phyloP scores from a whole-genome alignment of 2,113 vertebrate genomes.

The Cyphomyrus discorhynchus region DNA sequence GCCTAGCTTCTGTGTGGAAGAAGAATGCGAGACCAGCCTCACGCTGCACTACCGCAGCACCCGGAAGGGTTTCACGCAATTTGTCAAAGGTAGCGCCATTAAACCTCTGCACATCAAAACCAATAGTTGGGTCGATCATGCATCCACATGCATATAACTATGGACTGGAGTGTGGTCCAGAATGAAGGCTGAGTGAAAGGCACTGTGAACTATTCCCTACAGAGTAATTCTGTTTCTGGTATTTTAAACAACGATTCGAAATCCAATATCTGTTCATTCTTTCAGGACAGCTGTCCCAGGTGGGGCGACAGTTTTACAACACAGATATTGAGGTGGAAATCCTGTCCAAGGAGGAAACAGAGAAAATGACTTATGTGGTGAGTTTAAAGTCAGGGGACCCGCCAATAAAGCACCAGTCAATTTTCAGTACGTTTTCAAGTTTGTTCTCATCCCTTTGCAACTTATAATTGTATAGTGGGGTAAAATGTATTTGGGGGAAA shows the following conservation, averaged over 20 bases:
- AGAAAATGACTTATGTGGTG: conserved; percentile 67
- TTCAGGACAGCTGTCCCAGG: conserved; percentile 62
- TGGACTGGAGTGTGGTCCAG: neutral
- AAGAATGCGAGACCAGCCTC: conserved; percentile 62
- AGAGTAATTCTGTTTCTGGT: neutral
- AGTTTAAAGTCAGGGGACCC: neutral
- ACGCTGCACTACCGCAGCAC: conserved; percentile 62
- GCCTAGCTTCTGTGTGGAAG: conserved; percentile 63
- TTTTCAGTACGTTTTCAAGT: neutral
- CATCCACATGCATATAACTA: neutral
- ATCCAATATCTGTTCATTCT: conserved; percentile 3
- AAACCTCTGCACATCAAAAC: neutral
- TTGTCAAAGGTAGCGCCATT: conserved; percentile 55
- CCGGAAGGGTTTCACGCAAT: conserved; percentile 63
- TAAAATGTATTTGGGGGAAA: neutral
- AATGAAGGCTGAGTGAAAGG: neutral
- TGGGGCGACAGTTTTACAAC: conserved; percentile 66
- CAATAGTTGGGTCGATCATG: neutral
- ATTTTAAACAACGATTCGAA: conserved; percentile 1
- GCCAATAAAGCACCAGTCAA: neutral
- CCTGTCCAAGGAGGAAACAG: conserved; percentile 64
- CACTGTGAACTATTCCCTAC: neutral
- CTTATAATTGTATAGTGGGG: neutral
- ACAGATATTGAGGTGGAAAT: conserved; percentile 67
- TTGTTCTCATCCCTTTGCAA: neutral